Percentiles rank a stretch among this genome's conserved stretches.
These are phyloP conservation scores for Spilarctia lutea DNA, from an alignment of 2,888 invertebrate genomes.

Conservation along the genomic window DNA sequence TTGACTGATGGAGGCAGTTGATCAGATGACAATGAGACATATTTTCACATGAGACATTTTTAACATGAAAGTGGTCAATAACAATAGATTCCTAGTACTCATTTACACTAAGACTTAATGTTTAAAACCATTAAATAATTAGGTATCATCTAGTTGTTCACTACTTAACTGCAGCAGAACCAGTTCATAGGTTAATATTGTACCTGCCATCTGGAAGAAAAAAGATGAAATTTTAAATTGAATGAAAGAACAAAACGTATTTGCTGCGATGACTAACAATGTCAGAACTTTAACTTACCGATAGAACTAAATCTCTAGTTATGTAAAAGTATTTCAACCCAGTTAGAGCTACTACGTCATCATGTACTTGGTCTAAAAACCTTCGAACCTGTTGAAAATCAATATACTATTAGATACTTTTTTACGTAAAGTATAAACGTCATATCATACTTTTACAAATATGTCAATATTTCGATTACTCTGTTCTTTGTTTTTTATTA, in stretches of 20 bases:
- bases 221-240: background rate
- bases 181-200: conserved; percentile 72
- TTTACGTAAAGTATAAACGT: too few relatives aligned
- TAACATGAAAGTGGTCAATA: too few relatives aligned
- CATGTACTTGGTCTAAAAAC: conserved; percentile 86
- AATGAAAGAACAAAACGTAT: background rate
- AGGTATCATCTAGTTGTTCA: conserved; percentile 22
- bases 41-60: too few relatives aligned
- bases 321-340: conserved; percentile 84
- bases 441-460: too few relatives aligned
- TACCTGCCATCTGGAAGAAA: conserved; percentile 65
- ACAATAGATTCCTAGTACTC: too few relatives aligned
- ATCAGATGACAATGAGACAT: too few relatives aligned
- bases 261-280: background rate
- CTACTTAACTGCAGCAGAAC: conserved; percentile 69
- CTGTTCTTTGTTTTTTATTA: too few relatives aligned
- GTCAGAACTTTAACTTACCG: conserved; percentile 70
- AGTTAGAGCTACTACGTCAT: conserved; percentile 79
- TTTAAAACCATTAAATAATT: background rate
- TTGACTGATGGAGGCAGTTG: too few relatives aligned
- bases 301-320: conserved; percentile 83
- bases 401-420: background rate
- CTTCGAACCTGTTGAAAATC: conserved; percentile 80
- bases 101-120: background rate
- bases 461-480: too few relatives aligned